Evolutionary conservation across 1,140 invertebrate genomes (phyloP).

Genomic region (Drosophila watanabei): DNA sequence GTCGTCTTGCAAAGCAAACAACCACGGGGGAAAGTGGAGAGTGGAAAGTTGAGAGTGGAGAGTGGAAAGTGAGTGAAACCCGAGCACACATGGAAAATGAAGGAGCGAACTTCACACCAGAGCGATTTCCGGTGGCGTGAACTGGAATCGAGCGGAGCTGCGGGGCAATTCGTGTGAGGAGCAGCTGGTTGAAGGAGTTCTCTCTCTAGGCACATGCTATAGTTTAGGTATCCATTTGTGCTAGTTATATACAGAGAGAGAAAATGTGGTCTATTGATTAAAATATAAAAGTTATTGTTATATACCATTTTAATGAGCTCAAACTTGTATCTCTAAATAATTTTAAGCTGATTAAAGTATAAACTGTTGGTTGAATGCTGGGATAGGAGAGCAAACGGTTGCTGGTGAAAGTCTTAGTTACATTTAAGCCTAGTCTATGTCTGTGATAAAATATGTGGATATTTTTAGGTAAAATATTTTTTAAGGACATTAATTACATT

Average conservation of each 20-base stretch:
- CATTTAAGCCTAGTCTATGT: background rate
- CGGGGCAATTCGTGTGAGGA: slow-evolving; percentile 13
- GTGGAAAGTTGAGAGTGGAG: slow-evolving; percentile 2
- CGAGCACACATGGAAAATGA: slow-evolving; percentile 22
- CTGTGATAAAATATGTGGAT: background rate
- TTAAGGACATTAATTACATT: background rate
- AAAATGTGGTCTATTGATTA: background rate
- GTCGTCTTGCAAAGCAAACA: slow-evolving; percentile 56
- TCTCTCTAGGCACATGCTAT: slow-evolving; percentile 44
- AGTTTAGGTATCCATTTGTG: slow-evolving; percentile 39
- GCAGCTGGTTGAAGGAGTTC: slow-evolving; percentile 17
- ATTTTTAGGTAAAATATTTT: background rate
- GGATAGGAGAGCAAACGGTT: background rate
- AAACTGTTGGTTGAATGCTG: background rate
- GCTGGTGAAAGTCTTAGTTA: background rate
- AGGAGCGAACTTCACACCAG: slow-evolving; percentile 64
- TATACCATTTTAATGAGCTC: background rate
- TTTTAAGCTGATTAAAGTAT: background rate
- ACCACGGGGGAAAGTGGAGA: slow-evolving; percentile 27
- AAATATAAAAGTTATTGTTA: background rate
- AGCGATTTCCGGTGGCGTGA: slow-evolving; percentile 72
- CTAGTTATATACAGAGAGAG: background rate
- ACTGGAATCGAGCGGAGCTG: slow-evolving; percentile 57
- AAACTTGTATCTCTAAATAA: no score
- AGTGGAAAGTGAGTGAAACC: slow-evolving; percentile 11